Evolutionary conservation across 2,888 invertebrate genomes (phyloP).

Genomic region (Tiliacea citrago): DNA sequence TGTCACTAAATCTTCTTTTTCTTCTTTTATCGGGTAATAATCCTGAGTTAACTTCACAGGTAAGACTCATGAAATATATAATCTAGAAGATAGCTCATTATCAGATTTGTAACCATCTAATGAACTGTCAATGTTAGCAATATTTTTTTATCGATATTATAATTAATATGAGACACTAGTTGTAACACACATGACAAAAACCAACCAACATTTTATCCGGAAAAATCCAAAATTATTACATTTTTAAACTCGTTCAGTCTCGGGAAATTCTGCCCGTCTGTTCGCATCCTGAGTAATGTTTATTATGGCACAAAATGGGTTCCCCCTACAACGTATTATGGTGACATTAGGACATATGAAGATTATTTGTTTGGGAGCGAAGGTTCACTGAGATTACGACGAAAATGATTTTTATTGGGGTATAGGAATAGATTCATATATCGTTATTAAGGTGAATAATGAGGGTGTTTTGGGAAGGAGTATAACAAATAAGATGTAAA

Average conservation of each 20-base stretch:
- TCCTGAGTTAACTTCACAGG: not conserved
- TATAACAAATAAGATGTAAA: constrained; percentile 22
- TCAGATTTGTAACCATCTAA: no score
- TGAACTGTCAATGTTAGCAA: not conserved
- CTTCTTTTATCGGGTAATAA: no score
- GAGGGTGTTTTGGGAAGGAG: constrained; percentile 15
- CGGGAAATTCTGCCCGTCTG: constrained; percentile 15
- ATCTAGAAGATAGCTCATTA: not conserved
- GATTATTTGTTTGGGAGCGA: constrained; percentile 61
- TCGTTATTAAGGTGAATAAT: constrained; percentile 51
- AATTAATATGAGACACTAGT: not conserved
- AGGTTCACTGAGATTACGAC: constrained; percentile 39
- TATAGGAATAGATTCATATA: constrained; percentile 39
- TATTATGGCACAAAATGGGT: constrained; percentile 58
- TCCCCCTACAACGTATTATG: constrained; percentile 47
- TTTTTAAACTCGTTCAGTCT: not conserved
- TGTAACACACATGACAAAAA: not conserved
- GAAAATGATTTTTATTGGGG: constrained; percentile 62
- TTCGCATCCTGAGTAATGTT: constrained; percentile 43
- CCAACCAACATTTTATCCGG: not conserved
- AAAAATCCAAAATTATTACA: not conserved
- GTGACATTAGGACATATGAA: constrained; percentile 62
- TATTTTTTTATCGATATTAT: not conserved
- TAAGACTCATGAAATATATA: no score
- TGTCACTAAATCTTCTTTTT: no score